These are phyloP conservation scores for Polyommatus iphigenia DNA, from an alignment of 2,888 invertebrate genomes.

Conservation along the genomic window DNA sequence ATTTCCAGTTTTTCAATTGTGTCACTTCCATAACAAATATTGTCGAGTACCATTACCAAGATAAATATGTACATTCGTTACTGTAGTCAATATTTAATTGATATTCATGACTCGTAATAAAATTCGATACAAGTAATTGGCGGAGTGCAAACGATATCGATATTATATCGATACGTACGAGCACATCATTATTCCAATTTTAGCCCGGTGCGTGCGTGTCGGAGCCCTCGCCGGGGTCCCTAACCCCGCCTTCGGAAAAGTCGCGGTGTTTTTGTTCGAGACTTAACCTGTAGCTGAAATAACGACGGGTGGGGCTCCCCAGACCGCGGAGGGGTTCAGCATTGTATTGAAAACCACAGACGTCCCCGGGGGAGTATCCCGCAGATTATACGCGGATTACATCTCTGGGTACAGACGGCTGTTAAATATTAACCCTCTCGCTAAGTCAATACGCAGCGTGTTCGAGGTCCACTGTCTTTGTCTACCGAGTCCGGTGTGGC, in stretches of 20 bases:
- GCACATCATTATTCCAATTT: constrained; percentile 43
- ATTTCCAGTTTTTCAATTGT: no score
- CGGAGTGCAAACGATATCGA: not conserved
- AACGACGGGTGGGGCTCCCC: constrained; percentile 2
- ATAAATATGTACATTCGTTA: not conserved
- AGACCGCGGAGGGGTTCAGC: not conserved
- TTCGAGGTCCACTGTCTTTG: not conserved
- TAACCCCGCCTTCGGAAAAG: constrained; percentile 38
- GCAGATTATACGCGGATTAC: not conserved
- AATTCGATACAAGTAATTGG: not conserved
- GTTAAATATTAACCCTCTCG: not conserved
- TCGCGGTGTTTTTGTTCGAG: constrained; percentile 19
- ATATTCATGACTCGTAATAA: not conserved
- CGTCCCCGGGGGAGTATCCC: not conserved
- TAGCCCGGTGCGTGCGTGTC: constrained; percentile 41
- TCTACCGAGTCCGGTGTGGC: not conserved
- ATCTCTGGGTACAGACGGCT: not conserved
- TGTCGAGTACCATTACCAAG: not conserved
- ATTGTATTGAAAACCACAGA: not conserved
- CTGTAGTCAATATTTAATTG: not conserved
- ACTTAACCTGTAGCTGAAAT: constrained; percentile 9
- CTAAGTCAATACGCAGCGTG: not conserved
- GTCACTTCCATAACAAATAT: no score
- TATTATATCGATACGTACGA: constrained; percentile 36
- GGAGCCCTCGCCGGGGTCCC: constrained; percentile 43